Percentiles rank a stretch among this genome's conserved stretches.
These are phyloP conservation scores for Cyphomyrmex costatus DNA, from an alignment of 1,140 invertebrate genomes.

Conservation along the genomic window DNA sequence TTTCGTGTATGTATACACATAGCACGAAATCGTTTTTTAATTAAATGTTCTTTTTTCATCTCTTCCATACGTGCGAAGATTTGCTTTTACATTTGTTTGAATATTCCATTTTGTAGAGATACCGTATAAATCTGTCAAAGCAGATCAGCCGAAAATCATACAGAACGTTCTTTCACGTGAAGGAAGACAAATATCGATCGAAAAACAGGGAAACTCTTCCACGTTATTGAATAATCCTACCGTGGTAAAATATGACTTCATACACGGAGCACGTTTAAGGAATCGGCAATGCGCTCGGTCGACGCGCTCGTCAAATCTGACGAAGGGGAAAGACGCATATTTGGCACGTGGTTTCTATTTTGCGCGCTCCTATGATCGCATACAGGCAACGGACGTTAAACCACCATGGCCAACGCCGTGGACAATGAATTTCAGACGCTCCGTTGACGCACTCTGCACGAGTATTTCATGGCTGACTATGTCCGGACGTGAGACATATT, in stretches of 20 bases:
- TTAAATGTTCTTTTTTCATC: background rate
- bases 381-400: constrained; percentile 40
- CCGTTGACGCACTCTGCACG: constrained; percentile 57
- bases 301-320: constrained; percentile 25
- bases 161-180: constrained; percentile 8
- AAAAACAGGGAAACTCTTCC: background rate
- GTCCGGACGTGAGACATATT: constrained; percentile 61
- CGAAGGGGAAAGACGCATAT: constrained; percentile 34
- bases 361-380: constrained; percentile 50
- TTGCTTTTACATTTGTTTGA: background rate
- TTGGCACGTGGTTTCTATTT: constrained; percentile 59
- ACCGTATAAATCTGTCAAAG: constrained; percentile 21
- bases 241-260: constrained; percentile 6
- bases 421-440: constrained; percentile 68
- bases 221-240: constrained; percentile 12
- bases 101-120: background rate
- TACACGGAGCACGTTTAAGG: constrained; percentile 9
- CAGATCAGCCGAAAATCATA: constrained; percentile 32
- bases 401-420: constrained; percentile 22
- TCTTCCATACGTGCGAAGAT: background rate
- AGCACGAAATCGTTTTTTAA: constrained; percentile 18
- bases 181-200: constrained; percentile 29
- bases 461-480: constrained; percentile 63
- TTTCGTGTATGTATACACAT: no score
- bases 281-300: background rate